Percentiles rank a stretch among this genome's conserved stretches.
These are phyloP conservation scores for Urosaurus nigricauda DNA, from an alignment of 2,797 vertebrate species.

Conservation along the genomic window DNA sequence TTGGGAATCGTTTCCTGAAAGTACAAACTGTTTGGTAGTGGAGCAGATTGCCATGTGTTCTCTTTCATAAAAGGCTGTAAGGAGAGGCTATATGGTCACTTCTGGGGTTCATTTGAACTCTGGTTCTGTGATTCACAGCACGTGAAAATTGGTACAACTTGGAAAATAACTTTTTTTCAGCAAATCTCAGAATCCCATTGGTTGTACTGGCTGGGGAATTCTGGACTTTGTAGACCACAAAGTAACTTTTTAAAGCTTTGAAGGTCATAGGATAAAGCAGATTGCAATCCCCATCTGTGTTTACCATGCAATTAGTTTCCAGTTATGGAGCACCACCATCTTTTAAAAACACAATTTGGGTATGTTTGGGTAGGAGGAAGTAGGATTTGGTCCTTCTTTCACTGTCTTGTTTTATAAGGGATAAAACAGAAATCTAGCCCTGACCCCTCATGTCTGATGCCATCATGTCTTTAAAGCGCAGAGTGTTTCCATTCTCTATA, in stretches of 20 bases:
- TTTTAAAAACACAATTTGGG: not conserved
- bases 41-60: not conserved
- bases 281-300: not conserved
- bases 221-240: too few species aligned
- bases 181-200: too few species aligned
- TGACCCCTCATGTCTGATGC: not conserved
- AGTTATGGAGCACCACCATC: not conserved
- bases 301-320: not conserved
- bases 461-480: constrained; percentile 1
- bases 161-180: too few species aligned
- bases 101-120: not conserved
- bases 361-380: not conserved
- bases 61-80: not conserved
- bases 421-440: not conserved
- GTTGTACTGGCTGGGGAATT: too few species aligned
- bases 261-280: not conserved
- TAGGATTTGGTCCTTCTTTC: not conserved
- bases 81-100: not conserved
- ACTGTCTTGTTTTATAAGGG: not conserved
- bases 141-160: not conserved
- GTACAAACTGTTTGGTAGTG: not conserved
- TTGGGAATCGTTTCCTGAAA: not conserved
- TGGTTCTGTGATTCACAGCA: not conserved
- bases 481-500: not conserved
- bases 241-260: too few species aligned